Percentiles rank a stretch among this genome's conserved stretches.
Evolutionary conservation across 2,113 vertebrate genomes (phyloP).

Genomic region (Saguinus midas): DNA sequence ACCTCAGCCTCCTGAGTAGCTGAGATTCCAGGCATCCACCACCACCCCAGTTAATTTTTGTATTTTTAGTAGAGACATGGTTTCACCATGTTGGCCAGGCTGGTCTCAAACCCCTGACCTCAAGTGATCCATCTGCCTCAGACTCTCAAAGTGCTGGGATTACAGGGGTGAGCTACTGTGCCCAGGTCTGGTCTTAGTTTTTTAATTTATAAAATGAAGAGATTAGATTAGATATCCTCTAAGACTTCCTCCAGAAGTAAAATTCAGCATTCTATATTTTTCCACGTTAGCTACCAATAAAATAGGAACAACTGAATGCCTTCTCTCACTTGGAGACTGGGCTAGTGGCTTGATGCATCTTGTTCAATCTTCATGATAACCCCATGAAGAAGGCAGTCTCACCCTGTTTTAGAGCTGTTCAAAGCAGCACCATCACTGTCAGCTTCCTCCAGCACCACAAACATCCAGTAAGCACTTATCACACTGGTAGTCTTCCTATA

Average conservation of each 20-base stretch:
- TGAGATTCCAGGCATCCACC: background rate
- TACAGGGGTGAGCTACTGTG: background rate
- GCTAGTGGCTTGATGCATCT: background rate
- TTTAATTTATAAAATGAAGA: constrained; percentile 1
- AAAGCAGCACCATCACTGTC: accelerated
- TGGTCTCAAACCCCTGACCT: background rate
- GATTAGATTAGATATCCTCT: background rate
- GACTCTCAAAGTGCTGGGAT: background rate
- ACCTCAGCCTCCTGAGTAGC: background rate
- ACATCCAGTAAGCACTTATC: background rate
- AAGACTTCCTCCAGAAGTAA: background rate
- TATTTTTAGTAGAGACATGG: background rate
- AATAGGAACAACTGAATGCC: too few species aligned
- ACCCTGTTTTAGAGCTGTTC: background rate
- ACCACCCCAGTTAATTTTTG: background rate
- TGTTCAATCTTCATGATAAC: background rate
- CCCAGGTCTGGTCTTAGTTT: background rate
- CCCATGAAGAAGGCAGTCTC: background rate
- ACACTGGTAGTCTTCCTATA: background rate
- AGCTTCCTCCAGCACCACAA: accelerated
- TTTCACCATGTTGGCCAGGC: background rate
- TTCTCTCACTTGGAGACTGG: background rate
- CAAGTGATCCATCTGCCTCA: background rate
- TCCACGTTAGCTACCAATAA: background rate
- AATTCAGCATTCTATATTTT: background rate